Conservation (phyloP, 2,797 vertebrate species). For the Crypturellus tataupa region DNA sequence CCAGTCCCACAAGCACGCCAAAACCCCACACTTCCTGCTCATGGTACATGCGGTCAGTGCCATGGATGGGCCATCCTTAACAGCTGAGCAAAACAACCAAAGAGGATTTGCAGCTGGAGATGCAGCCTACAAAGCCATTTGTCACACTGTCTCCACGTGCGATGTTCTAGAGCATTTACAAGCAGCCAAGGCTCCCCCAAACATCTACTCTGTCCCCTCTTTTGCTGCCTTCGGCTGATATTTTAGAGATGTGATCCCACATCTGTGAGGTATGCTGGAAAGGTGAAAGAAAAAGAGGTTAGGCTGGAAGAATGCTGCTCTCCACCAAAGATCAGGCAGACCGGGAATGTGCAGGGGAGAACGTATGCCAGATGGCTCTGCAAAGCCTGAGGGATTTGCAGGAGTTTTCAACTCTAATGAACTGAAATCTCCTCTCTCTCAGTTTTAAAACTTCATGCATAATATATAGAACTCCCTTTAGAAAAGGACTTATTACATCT, state of each 20-base stretch:
- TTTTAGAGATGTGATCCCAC: neutral
- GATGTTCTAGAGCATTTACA: neutral
- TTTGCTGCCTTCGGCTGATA: neutral
- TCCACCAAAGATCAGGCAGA: slow-evolving; percentile 36
- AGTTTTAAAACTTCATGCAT: slow-evolving; percentile 70
- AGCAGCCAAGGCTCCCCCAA: neutral
- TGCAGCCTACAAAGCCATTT: neutral
- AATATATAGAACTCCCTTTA: slow-evolving; percentile 61
- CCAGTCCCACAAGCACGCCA: neutral
- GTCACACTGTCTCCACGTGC: neutral
- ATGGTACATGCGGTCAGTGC: neutral
- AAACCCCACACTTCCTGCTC: neutral
- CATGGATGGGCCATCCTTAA: fast-evolving
- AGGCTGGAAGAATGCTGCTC: neutral
- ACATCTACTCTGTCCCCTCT: neutral
- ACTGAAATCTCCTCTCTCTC: slow-evolving; percentile 67
- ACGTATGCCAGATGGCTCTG: slow-evolving; percentile 62
- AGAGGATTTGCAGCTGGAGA: fast-evolving
- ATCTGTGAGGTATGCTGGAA: neutral
- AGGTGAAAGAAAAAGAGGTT: slow-evolving; percentile 10
- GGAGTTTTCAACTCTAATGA: slow-evolving; percentile 75
- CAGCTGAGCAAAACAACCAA: neutral
- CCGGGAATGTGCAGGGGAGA: slow-evolving; percentile 18
- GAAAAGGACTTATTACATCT: slow-evolving; percentile 54
- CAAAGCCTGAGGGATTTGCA: slow-evolving; percentile 66